Conservation (phyloP, 2,888 invertebrate genomes). For the Apotomis turbidana region DNA sequence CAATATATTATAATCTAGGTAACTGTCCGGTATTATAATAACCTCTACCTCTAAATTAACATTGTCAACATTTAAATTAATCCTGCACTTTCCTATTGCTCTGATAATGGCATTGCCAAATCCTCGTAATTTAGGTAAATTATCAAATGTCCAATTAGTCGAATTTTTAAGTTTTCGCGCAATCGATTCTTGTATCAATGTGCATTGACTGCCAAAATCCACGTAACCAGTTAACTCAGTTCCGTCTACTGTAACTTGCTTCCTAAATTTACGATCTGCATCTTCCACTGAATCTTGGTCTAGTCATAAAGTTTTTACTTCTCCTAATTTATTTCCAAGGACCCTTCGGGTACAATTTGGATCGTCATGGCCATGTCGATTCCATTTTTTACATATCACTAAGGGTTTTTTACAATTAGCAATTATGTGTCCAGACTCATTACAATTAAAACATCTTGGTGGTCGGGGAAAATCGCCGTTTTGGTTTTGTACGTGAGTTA, state of each 20-base stretch:
- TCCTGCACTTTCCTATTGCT: background rate
- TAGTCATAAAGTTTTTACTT: no score
- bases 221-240: no score
- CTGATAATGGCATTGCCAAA: background rate
- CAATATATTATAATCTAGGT: constrained; percentile 4
- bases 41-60: background rate
- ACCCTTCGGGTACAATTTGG: no score
- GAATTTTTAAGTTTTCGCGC: background rate
- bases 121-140: background rate
- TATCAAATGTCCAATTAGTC: background rate
- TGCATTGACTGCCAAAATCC: constrained; percentile 4
- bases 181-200: background rate
- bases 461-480: no score
- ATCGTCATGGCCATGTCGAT: background rate
- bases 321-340: no score
- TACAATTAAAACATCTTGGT: background rate
- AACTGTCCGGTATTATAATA: constrained; percentile 7
- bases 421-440: background rate
- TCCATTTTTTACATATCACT: constrained; percentile 4
- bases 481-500: background rate
- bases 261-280: no score
- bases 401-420: background rate
- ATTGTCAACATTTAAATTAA: constrained; percentile 1
- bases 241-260: no score
- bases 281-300: no score